Base-by-base conservation (phyloP, 2,888 invertebrate species). In the Stenotaenia linearis region DNA sequence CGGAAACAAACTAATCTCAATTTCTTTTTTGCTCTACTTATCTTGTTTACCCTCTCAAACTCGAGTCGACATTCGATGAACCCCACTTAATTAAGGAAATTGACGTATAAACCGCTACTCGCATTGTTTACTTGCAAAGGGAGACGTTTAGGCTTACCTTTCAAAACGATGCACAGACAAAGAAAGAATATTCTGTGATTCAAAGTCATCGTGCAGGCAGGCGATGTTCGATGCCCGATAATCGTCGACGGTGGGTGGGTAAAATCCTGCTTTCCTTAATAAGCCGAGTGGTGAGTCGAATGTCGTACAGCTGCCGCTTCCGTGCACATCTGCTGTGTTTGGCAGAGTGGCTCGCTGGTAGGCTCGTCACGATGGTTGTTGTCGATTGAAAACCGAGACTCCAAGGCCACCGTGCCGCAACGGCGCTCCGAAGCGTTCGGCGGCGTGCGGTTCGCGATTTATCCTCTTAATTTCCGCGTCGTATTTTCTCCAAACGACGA, bases 291-390 rank as follows among this genome's bases (percentile, higher is more conserved):
- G 45, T 69, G 69, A 69, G 69, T 23, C 25, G 69, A 69, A 69
- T 23, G 12, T 69, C 12, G 15, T 28, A 28, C 69, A 69, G 69
- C 69, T 28, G 69, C 69, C 25, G 69, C 69, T 69, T 69, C 69
- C 69, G 69, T 28, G 28, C 69, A 28, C 69, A 69, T 69, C 69
- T 69, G 69, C 69, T 69, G 69, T 69, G 69, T 69, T 69, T 69
- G 69, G 69, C 69, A 69, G 69, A 69, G 69, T 69, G 69, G 69
- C 69, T 69, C 69, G 69, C 69, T 25, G 25, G 25, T 28, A 10
- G 23, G 69, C 69, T 69, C 28, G 69, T 28, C 69, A 69, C 69
- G 69, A 69, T 28, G 28, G 69, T 69, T 23, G 69, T 69, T 69
- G 69, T 69, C 28, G 69, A 69, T 10, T 69, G 69, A 12, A 69